These are phyloP conservation scores for Itoplectis maculator DNA, from an alignment of 2,888 invertebrate species.

Conservation along the genomic window DNA sequence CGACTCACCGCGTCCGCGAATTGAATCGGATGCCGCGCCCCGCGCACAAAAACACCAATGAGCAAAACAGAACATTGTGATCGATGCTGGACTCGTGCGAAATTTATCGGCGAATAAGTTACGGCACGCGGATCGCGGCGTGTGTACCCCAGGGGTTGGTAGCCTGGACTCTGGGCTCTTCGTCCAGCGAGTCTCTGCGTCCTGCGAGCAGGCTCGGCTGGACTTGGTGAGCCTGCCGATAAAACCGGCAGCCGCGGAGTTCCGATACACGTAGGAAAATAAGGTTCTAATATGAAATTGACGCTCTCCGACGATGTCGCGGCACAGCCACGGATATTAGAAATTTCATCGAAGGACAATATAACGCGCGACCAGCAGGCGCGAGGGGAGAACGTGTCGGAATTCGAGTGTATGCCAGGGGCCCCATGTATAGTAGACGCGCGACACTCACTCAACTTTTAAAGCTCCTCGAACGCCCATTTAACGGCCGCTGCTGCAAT, in stretches of 20 bases:
- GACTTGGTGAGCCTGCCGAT: neutral
- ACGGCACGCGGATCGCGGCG: constrained; percentile 64
- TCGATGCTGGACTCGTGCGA: constrained; percentile 79
- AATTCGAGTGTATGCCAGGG: constrained; percentile 34
- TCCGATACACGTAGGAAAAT: neutral
- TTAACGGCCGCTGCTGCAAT: constrained; percentile 75
- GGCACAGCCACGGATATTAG: constrained; percentile 28
- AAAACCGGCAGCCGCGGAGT: constrained; percentile 34
- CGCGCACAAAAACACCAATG: constrained; percentile 84
- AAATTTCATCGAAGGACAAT: constrained; percentile 45
- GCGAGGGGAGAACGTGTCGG: constrained; percentile 39
- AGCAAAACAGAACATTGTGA: constrained; percentile 84
- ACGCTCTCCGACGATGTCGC: constrained; percentile 4
- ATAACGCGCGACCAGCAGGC: constrained; percentile 9
- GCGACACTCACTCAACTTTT: constrained; percentile 60
- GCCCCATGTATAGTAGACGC: too few relatives aligned
- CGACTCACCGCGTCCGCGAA: constrained; percentile 84
- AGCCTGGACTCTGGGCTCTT: constrained; percentile 37
- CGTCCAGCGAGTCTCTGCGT: constrained; percentile 29
- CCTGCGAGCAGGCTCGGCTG: constrained; percentile 5
- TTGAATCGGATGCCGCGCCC: constrained; percentile 83
- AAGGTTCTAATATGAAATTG: neutral
- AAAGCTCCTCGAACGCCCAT: constrained; percentile 66
- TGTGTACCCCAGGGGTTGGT: constrained; percentile 36
- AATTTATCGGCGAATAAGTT: constrained; percentile 84